Percentiles rank a stretch among this genome's conserved stretches.
phyloP scores from a whole-genome alignment of 2,797 vertebrate species.

The Chiroxiphia lanceolata region DNA sequence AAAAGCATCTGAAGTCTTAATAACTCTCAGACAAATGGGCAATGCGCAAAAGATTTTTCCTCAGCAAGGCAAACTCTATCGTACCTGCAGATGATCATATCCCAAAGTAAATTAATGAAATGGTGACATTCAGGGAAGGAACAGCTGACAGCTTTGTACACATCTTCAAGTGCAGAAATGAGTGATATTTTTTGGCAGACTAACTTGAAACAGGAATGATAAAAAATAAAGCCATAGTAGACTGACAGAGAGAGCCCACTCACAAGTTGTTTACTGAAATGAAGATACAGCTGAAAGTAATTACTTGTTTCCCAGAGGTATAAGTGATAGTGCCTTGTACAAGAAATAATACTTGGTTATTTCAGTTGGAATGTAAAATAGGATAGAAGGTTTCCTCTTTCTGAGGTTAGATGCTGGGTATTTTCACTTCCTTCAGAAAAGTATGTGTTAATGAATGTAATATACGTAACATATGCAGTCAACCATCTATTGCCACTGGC shows the following conservation, averaged over 20 bases:
- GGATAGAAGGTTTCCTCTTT: constrained; percentile 32
- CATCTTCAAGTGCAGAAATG: constrained; percentile 6
- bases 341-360: constrained; percentile 27
- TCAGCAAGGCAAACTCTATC: not conserved
- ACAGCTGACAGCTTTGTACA: constrained; percentile 30
- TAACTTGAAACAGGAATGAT: constrained; percentile 31
- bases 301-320: constrained; percentile 54
- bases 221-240: constrained; percentile 27
- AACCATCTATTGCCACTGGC: constrained; percentile 1
- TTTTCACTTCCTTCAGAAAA: constrained; percentile 16
- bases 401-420: constrained; percentile 37
- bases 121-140: constrained; percentile 38
- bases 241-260: constrained; percentile 51
- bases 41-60: not conserved
- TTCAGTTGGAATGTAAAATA: constrained; percentile 60
- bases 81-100: constrained; percentile 22
- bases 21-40: constrained; percentile 37
- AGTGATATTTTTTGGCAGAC: constrained; percentile 47
- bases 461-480: constrained; percentile 9
- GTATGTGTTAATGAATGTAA: not conserved
- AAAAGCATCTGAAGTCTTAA: constrained; percentile 12
- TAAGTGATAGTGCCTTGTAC: constrained; percentile 34
- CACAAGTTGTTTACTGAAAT: constrained; percentile 61
- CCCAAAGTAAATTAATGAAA: constrained; percentile 55
- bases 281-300: constrained; percentile 55